phyloP scores from a whole-genome alignment of 2,888 invertebrate genomes.

The Muscina levida region DNA sequence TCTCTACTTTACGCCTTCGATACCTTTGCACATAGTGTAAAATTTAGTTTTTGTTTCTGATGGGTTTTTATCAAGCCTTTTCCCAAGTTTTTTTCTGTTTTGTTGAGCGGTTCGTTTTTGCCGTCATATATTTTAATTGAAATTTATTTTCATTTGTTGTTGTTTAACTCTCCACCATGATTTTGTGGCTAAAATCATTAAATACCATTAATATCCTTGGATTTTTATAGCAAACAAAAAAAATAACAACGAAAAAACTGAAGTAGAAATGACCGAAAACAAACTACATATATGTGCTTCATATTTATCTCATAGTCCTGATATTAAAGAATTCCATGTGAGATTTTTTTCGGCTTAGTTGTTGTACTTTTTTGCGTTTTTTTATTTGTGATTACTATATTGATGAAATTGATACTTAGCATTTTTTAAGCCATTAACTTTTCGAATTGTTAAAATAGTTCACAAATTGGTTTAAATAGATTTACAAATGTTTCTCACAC shows the following conservation, averaged over 20 bases:
- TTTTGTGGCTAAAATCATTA: conserved; percentile 35
- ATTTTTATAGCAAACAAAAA: conserved; percentile 19
- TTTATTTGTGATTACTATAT: not conserved
- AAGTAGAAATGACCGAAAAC: not conserved
- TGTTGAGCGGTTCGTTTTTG: conserved; percentile 55
- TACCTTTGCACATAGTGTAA: not conserved
- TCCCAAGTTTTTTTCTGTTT: too few species aligned
- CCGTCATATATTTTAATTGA: conserved; percentile 50
- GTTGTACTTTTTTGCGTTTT: too few species aligned
- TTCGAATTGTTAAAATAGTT: not conserved
- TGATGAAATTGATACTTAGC: conserved; percentile 5
- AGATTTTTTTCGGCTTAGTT: not conserved
- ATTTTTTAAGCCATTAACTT: conserved; percentile 14
- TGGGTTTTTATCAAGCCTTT: too few species aligned
- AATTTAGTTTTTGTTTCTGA: conserved; percentile 65
- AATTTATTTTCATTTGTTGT: conserved; percentile 62
- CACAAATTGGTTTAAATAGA: not conserved
- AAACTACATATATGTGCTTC: not conserved
- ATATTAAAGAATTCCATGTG: not conserved
- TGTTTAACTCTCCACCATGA: conserved; percentile 15
- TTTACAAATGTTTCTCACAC: not conserved
- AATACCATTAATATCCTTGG: conserved; percentile 28
- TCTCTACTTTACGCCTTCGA: conserved; percentile 67
- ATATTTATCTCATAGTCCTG: not conserved
- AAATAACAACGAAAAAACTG: not conserved